Conservation (phyloP, 2,113 vertebrate genomes). For the Enhydra lutris region DNA sequence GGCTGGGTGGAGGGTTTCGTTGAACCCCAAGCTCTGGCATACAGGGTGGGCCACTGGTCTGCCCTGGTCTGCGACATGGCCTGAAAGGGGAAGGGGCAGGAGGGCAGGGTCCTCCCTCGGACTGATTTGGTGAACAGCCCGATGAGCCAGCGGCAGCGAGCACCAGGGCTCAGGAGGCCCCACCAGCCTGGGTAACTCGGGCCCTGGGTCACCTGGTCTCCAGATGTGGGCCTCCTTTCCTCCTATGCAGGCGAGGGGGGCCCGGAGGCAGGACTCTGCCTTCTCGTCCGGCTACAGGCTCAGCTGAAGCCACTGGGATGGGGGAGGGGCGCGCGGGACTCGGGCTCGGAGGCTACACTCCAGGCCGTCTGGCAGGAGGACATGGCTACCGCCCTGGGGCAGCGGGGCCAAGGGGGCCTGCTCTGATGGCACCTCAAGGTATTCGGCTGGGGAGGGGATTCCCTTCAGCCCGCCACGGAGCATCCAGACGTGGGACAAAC, state of each 20-base stretch:
- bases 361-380: background rate
- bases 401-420: background rate
- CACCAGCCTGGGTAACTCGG: background rate
- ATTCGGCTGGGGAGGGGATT: background rate
- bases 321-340: background rate
- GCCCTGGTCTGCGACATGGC: background rate
- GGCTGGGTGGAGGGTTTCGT: background rate
- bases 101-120: background rate
- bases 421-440: background rate
- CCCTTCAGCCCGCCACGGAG: background rate
- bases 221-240: background rate
- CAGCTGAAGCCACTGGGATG: background rate
- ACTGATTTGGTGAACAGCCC: background rate
- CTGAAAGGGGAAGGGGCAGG: background rate
- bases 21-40: background rate
- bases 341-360: background rate
- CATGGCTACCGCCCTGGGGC: background rate
- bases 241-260: rapidly evolving
- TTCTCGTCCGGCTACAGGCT: background rate
- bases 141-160: background rate
- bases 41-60: background rate
- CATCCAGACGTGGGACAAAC: background rate
- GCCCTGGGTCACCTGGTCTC: background rate
- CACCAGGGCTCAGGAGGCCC: background rate
- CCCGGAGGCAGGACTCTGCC: background rate